phyloP scores from a whole-genome alignment of 2,113 vertebrate genomes.

The Pituophis catenifer region DNA sequence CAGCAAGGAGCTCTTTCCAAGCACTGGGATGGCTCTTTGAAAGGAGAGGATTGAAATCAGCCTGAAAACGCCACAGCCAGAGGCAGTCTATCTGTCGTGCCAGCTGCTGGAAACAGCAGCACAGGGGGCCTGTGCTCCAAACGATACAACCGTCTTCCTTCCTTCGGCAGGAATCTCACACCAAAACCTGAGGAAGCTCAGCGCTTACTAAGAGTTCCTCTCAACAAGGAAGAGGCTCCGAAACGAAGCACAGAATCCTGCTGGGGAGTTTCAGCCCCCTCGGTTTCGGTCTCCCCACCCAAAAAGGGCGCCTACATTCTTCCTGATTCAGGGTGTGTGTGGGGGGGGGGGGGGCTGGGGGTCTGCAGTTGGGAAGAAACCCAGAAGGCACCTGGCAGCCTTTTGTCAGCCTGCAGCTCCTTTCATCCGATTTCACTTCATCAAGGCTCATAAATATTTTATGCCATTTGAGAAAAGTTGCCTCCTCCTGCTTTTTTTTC shows the following conservation, averaged over 20 bases:
- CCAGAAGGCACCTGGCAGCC: too few species aligned
- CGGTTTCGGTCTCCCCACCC: background rate
- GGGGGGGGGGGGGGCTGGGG: too few species aligned
- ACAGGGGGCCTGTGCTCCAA: background rate
- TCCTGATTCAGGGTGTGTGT: background rate
- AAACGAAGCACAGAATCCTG: background rate
- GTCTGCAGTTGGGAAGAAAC: background rate
- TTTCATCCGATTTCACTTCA: background rate
- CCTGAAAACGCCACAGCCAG: background rate
- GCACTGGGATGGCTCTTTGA: background rate
- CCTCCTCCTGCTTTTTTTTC: background rate
- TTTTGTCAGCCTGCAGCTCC: background rate
- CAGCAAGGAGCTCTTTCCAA: background rate
- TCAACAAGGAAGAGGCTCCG: background rate
- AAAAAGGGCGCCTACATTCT: background rate
- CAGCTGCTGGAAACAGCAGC: background rate
- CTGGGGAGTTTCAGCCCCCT: background rate
- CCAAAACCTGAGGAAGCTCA: background rate
- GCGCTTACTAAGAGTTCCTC: too few species aligned
- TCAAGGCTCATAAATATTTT: background rate
- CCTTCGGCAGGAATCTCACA: background rate
- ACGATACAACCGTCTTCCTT: background rate
- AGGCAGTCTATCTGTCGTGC: background rate
- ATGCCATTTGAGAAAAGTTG: background rate
- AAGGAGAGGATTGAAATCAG: background rate